Evolutionary conservation across 2,888 invertebrate species (phyloP), one percentile per base, ranked within the genome.

Genomic region (Deilephila elpenor): DNA sequence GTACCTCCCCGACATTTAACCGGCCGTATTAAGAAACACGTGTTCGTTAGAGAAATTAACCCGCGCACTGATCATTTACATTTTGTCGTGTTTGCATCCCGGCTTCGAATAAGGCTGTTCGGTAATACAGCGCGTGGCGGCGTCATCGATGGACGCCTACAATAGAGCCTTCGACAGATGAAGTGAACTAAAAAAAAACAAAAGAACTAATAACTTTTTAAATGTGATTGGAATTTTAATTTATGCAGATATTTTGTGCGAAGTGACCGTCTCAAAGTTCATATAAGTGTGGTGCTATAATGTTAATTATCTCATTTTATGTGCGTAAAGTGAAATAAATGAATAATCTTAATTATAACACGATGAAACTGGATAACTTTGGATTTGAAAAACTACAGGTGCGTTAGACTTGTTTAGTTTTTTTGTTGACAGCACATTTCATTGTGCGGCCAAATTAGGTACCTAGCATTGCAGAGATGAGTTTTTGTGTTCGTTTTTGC

Each of bases 331-430:
- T 77, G 71, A 73, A 73, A 75, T 74, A 64, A 75, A 80, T 83
- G 83, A 82, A 79, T 79, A 79, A 83, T 81, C 76, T 79, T 72
- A 82, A 83, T 77, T 76, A 80, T 75, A 80, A 78, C 78, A 86
- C 75, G 64, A 94, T 94, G 94, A 94, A 94, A 89, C 85, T 94
- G 89, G 94, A 94, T 88, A 94, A 94, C 82, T 90, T 90, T 85
- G 92, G 93, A 86, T 93, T 93, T 85, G 93, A 94, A 83, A 93
- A 93, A 82, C 85, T 94, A 81, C 93, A 94, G 93, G 94, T 93
- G 64, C 6, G 32, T 32, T 56, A n/a, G 17, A 51, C 5, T 32
- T 32, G 8, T 7, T 25, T 17, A 5, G 64, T n/a, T 67, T 67
- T n/a, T 67, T 67, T 67, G 25, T 25, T 17, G 44, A 67, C 25